Conservation (phyloP, 2,888 invertebrate species). For the Spatulosminthurus flaviceps region DNA sequence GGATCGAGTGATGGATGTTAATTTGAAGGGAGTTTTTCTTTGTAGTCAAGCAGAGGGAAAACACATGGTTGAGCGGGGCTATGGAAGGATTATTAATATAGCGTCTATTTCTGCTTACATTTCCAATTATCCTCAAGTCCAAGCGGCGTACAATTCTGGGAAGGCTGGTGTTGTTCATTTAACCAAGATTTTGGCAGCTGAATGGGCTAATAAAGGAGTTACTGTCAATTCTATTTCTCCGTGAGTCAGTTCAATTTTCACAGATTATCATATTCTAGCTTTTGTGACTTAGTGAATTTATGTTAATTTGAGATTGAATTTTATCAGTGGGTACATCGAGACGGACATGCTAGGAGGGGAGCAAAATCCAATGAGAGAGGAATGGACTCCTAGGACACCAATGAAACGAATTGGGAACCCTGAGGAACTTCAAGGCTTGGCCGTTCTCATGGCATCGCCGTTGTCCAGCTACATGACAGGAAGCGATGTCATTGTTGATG, state of each 20-base stretch:
- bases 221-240: slow-evolving; percentile 61
- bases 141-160: slow-evolving; percentile 46
- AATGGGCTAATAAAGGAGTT: slow-evolving; percentile 59
- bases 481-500: slow-evolving; percentile 57
- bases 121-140: slow-evolving; percentile 55
- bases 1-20: slow-evolving; percentile 54
- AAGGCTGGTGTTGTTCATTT: slow-evolving; percentile 61
- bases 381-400: slow-evolving; percentile 56
- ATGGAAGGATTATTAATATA: slow-evolving; percentile 34
- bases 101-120: slow-evolving; percentile 58
- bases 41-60: slow-evolving; percentile 60
- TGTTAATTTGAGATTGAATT: too few species aligned
- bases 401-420: slow-evolving; percentile 54
- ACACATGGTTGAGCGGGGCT: slow-evolving; percentile 58
- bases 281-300: background rate
- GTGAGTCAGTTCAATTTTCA: slow-evolving; percentile 48
- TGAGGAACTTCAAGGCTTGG: slow-evolving; percentile 55
- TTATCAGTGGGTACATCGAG: slow-evolving; percentile 56
- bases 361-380: slow-evolving; percentile 44
- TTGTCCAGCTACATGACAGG: slow-evolving; percentile 57
- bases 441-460: slow-evolving; percentile 57
- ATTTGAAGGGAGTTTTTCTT: slow-evolving; percentile 57
- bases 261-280: background rate
- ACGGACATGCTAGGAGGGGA: slow-evolving; percentile 53
- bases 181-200: slow-evolving; percentile 57